phyloP scores from a whole-genome alignment of 1,140 invertebrate species.

The Apolygus lucorum region DNA sequence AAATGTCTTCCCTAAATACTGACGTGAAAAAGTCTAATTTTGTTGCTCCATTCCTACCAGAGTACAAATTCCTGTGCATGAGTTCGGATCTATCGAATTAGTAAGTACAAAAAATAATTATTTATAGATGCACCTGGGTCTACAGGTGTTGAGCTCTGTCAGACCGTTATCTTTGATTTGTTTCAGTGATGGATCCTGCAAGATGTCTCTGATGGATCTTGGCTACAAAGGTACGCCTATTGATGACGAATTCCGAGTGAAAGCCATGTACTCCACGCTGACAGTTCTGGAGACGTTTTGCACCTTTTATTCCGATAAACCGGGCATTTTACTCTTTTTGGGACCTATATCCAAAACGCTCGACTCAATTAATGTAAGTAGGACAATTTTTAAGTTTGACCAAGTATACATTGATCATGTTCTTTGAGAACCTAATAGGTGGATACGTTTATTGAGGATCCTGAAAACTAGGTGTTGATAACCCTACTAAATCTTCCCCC shows the following conservation, averaged over 20 bases:
- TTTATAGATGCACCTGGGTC: no score
- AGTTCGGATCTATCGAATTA: background rate
- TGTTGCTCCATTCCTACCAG: slow-evolving; percentile 53
- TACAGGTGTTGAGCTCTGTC: background rate
- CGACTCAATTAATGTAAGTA: background rate
- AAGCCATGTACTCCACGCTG: slow-evolving; percentile 41
- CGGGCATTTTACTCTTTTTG: slow-evolving; percentile 43
- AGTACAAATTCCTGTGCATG: slow-evolving; percentile 46
- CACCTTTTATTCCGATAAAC: slow-evolving; percentile 45
- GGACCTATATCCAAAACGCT: slow-evolving; percentile 30
- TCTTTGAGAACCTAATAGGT: no score
- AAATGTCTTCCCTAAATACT: slow-evolving; percentile 38
- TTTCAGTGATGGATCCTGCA: background rate
- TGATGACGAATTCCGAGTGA: slow-evolving; percentile 53
- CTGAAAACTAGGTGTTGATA: no score
- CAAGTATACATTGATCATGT: no score
- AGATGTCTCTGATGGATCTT: slow-evolving; percentile 46
- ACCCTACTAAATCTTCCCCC: no score
- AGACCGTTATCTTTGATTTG: background rate
- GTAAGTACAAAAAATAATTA: background rate
- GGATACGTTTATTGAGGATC: no score
- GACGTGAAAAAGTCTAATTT: slow-evolving; percentile 6
- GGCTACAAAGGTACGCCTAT: slow-evolving; percentile 39
- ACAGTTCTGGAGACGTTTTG: slow-evolving; percentile 50
- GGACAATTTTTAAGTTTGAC: no score